phyloP scores from a whole-genome alignment of 2,113 vertebrate genomes.

The Triplophysa dalaica region DNA sequence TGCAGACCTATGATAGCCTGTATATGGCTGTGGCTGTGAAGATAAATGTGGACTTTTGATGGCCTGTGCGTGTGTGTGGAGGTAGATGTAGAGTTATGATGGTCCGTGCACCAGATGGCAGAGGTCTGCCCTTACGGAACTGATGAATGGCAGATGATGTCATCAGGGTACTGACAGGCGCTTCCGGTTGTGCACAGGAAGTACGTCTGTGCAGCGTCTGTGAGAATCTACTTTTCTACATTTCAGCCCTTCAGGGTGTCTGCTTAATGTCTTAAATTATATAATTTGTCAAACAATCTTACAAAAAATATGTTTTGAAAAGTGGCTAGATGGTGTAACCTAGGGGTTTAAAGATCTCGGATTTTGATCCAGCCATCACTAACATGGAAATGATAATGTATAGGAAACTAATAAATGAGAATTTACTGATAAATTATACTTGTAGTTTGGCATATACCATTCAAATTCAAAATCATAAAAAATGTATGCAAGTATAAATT shows the following conservation, averaged over 20 bases:
- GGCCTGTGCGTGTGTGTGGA: constrained; percentile 59
- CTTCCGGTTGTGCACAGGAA: constrained; percentile 81
- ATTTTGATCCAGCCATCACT: too few species aligned
- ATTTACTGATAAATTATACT: too few species aligned
- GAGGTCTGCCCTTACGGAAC: constrained; percentile 78
- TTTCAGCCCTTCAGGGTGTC: constrained; percentile 63
- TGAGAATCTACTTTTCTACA: constrained; percentile 41
- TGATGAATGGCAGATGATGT: constrained; percentile 98
- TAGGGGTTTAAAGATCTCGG: too few species aligned
- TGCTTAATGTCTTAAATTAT: constrained; percentile 91
- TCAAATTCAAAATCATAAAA: too few species aligned
- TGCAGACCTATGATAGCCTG: constrained; percentile 78
- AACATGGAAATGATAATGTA: too few species aligned
- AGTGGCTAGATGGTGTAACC: neutral
- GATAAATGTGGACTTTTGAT: constrained; percentile 31
- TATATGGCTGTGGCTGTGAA: constrained; percentile 35
- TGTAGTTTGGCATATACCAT: too few species aligned
- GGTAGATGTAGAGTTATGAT: constrained; percentile 73
- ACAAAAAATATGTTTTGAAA: too few species aligned
- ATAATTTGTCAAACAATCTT: constrained; percentile 68
- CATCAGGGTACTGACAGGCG: constrained; percentile 85
- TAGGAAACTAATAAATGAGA: too few species aligned
- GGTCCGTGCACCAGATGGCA: constrained; percentile 89
- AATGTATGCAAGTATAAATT: too few species aligned
- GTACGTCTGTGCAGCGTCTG: constrained; percentile 68